A percentile compares a stretch with the other conserved stretches of the same genome.
Evolutionary conservation across 2,888 invertebrate species (phyloP).

Genomic region (Nephrotoma appendiculata): DNA sequence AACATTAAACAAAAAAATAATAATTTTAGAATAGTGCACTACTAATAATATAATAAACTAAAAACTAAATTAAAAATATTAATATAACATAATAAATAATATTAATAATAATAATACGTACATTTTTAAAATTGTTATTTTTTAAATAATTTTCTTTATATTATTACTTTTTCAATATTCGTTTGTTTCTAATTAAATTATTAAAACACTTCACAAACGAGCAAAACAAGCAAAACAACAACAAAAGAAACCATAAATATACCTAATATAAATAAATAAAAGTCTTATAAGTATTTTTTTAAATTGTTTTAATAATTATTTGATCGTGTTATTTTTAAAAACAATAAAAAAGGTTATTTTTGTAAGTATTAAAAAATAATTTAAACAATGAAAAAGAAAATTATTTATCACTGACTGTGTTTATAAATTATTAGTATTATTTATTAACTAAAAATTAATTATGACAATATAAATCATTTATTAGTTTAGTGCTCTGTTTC

Average conservation of each 20-base stretch:
- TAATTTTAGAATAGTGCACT: not conserved
- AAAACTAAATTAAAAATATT: not conserved
- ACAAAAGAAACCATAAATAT: not conserved
- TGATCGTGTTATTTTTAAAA: not conserved
- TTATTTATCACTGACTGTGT: not conserved
- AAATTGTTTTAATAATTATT: not conserved
- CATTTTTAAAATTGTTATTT: not conserved
- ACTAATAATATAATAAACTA: not conserved
- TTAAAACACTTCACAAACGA: not conserved
- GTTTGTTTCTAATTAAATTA: not conserved
- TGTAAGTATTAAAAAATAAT: not conserved
- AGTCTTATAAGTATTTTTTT: not conserved
- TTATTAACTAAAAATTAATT: too few relatives aligned
- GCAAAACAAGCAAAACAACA: not conserved
- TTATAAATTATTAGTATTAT: not conserved
- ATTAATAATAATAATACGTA: slow-evolving; percentile 1
- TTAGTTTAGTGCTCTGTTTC: too few relatives aligned
- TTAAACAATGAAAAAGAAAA: not conserved
- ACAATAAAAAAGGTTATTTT: not conserved
- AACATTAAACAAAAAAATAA: not conserved
- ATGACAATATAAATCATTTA: too few relatives aligned
- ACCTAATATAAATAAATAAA: not conserved
- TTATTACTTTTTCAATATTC: not conserved
- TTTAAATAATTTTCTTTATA: not conserved
- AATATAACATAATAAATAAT: not conserved